Conservation (phyloP, 2,113 vertebrate species). For the Chascanopsetta lugubris region DNA sequence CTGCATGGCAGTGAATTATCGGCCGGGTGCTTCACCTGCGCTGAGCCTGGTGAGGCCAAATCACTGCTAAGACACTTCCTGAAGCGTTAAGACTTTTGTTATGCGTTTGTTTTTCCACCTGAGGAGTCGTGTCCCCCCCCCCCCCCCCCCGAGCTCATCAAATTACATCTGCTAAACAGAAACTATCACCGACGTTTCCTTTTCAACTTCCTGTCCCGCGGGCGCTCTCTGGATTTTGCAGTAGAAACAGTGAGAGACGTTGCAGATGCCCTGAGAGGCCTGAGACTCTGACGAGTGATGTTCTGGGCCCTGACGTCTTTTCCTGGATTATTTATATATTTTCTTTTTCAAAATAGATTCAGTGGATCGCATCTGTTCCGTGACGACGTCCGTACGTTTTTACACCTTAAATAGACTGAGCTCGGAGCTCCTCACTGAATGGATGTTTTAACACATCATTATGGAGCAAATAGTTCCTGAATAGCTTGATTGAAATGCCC, state of each 20-base stretch:
- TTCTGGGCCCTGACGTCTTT: constrained; percentile 27
- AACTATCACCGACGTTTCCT: constrained; percentile 5
- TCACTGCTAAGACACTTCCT: constrained; percentile 19
- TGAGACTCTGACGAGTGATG: constrained; percentile 25
- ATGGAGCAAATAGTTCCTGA: background rate
- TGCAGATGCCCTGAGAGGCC: background rate
- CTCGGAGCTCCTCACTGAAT: background rate
- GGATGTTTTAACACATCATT: background rate
- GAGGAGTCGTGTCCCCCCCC: background rate
- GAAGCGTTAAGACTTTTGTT: constrained; percentile 64
- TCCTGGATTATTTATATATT: constrained; percentile 24
- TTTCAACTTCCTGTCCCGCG: constrained; percentile 11
- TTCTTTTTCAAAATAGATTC: constrained; percentile 33
- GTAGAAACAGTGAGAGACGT: constrained; percentile 40
- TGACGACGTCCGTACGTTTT: background rate
- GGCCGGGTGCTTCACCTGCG: constrained; percentile 25
- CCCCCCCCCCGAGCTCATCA: constrained; percentile 4
- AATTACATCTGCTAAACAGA: constrained; percentile 25
- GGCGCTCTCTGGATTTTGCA: constrained; percentile 28
- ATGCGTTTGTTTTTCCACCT: constrained; percentile 48
- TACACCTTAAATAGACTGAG: background rate
- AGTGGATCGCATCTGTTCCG: background rate
- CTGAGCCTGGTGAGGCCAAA: background rate
- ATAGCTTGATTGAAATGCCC: background rate
- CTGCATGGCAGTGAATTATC: constrained; percentile 27